Conservation (phyloP, 1,140 invertebrate species). For the Luehdorfia chinensis region DNA sequence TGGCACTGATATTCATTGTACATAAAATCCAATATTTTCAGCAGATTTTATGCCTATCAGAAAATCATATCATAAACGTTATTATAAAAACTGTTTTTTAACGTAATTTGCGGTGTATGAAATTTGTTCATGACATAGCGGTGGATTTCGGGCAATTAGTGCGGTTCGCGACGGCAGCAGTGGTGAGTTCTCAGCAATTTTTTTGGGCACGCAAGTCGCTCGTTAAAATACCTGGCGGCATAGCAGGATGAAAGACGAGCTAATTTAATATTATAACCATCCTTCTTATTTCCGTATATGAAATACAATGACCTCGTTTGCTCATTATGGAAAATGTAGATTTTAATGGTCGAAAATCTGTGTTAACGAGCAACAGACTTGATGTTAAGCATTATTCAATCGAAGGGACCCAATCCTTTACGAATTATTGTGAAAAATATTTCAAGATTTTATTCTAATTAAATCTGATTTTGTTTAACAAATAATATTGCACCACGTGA, state of each 20-base stretch:
- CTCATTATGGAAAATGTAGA: constrained; percentile 53
- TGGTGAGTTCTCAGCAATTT: constrained; percentile 39
- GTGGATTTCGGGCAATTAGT: constrained; percentile 55
- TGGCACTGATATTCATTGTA: no score
- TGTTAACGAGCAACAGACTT: constrained; percentile 37
- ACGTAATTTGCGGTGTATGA: background rate
- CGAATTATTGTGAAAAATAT: no score
- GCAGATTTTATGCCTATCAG: no score
- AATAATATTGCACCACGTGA: no score
- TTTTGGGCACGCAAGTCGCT: constrained; percentile 49
- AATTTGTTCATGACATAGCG: constrained; percentile 12
- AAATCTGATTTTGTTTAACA: no score
- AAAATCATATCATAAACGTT: background rate
- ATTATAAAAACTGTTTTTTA: background rate
- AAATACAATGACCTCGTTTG: constrained; percentile 52
- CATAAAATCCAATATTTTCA: no score
- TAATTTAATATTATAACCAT: constrained; percentile 65
- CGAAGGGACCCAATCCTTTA: no score
- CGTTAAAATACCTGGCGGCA: constrained; percentile 63
- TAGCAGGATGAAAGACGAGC: constrained; percentile 49
- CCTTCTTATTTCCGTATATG: constrained; percentile 46
- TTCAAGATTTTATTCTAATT: no score
- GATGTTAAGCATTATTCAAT: constrained; percentile 17
- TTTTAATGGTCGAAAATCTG: constrained; percentile 37
- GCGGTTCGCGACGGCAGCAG: constrained; percentile 14